Evolutionary conservation across 2,797 vertebrate species (phyloP).

Genomic region (Podarcis lilfordi): DNA sequence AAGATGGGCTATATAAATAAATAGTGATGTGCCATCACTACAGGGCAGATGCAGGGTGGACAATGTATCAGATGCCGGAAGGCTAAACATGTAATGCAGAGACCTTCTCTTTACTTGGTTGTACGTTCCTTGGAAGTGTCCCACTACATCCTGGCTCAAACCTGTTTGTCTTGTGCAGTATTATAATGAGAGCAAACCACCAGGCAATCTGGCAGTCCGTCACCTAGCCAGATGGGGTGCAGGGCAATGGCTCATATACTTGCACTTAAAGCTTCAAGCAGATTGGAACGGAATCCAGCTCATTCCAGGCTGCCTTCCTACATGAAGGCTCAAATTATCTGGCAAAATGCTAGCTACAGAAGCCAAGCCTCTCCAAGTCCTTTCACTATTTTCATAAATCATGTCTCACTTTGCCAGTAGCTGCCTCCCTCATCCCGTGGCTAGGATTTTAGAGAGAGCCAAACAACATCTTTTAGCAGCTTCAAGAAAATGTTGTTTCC

Average conservation of each 20-base stretch:
- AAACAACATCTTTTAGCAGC: background rate
- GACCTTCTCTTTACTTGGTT: background rate
- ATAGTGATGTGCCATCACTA: background rate
- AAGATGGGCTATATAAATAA: background rate
- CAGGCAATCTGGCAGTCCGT: background rate
- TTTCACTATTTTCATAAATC: background rate
- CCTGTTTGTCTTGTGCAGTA: background rate
- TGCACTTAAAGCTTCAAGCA: slow-evolving; percentile 1
- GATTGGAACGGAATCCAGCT: background rate
- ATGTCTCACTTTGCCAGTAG: background rate
- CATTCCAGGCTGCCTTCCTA: background rate
- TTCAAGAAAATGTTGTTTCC: background rate
- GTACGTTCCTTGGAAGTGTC: slow-evolving; percentile 6
- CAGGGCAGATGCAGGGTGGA: background rate
- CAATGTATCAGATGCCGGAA: background rate
- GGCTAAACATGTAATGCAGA: background rate
- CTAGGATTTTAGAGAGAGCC: background rate
- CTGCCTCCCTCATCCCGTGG: background rate
- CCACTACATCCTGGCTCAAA: background rate
- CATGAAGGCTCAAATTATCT: background rate
- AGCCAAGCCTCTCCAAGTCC: background rate
- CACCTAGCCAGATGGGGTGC: slow-evolving; percentile 1
- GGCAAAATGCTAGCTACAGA: background rate
- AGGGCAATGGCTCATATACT: slow-evolving; percentile 6
- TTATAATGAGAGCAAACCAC: slow-evolving; percentile 4